Conservation (phyloP, 2,797 vertebrate species). For the Sebastes kiyomatsui region DNA sequence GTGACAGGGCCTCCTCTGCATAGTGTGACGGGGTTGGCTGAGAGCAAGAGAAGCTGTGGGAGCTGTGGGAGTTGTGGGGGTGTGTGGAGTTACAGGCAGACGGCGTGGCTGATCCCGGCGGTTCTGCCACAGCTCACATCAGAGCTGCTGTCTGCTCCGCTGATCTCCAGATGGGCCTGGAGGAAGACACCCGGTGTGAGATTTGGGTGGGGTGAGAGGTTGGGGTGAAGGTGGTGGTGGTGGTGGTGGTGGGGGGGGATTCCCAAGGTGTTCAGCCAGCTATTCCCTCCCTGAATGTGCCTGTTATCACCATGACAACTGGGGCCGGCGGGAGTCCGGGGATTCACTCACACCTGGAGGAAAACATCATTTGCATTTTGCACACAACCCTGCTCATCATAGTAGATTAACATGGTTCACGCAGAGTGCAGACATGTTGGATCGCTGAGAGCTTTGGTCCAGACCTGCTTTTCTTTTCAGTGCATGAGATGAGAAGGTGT, state of each 20-base stretch:
- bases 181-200: constrained; percentile 33
- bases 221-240: background rate
- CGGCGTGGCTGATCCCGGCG: constrained; percentile 9
- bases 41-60: constrained; percentile 23
- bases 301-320: constrained; percentile 84
- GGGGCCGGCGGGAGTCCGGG: constrained; percentile 70
- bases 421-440: constrained; percentile 43
- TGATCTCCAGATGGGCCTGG: constrained; percentile 43
- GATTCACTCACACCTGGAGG: constrained; percentile 77
- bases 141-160: constrained; percentile 11
- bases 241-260: constrained; percentile 41
- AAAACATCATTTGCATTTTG: constrained; percentile 69
- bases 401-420: constrained; percentile 59
- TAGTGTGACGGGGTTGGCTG: constrained; percentile 45
- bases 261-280: constrained; percentile 75
- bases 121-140: constrained; percentile 47
- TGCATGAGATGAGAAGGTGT: constrained; percentile 19
- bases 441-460: constrained; percentile 16
- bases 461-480: background rate
- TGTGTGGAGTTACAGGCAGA: constrained; percentile 11
- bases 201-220: background rate
- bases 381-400: constrained; percentile 55
- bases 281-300: constrained; percentile 57
- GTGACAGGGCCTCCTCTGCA: constrained; percentile 51
- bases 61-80: background rate